Base-by-base conservation (phyloP, 1,140 invertebrate genomes). In the Orchesella cincta region DNA sequence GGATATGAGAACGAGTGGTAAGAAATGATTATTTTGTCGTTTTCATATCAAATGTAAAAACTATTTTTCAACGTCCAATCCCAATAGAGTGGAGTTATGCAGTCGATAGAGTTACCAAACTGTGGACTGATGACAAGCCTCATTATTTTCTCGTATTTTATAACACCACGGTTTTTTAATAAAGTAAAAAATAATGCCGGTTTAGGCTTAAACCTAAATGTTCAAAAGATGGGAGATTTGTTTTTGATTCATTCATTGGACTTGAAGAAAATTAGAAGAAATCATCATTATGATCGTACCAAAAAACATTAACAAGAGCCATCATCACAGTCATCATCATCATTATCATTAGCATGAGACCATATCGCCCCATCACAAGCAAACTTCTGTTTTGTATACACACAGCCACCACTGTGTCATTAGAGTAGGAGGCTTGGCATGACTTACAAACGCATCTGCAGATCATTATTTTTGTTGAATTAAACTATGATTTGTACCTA, bases 401-500 rank as follows among this genome's bases (percentile, higher is more conserved):
- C 39, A 46, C 39, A 46, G 39, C 39, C 5, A 8, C 39, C 5
- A 46, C 18, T 46, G 5, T 46, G 39, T 46, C 39, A 46, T 46
- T 46, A 46, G 39, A 46, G 5, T 8, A 8, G 18, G 5, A 46
- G 39, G 18, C 39, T 46, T 46, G 39, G 39, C 39, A 46, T 46
- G 39, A 18, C 18, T 46, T 46, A 46, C 18, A 46, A 46, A 46
- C 18, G 39, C 52, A 57, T n/a, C 8, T 26, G 5, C 12, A 14
- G 12, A 57, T 57, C 23, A 57, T 57, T 26, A 57, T 57, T 57
- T 57, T 57, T 23, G 12, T 57, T 26, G 52, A 57, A 57, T 57
- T 23, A 57, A 57, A 57, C 12, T 57, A 57, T 57, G 52, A 57
- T 57, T 57, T 57, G 52, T 57, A 23, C 52, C 23, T n/a, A 57